phyloP scores from a whole-genome alignment of 2,113 vertebrate species.

The Gambusia affinis region DNA sequence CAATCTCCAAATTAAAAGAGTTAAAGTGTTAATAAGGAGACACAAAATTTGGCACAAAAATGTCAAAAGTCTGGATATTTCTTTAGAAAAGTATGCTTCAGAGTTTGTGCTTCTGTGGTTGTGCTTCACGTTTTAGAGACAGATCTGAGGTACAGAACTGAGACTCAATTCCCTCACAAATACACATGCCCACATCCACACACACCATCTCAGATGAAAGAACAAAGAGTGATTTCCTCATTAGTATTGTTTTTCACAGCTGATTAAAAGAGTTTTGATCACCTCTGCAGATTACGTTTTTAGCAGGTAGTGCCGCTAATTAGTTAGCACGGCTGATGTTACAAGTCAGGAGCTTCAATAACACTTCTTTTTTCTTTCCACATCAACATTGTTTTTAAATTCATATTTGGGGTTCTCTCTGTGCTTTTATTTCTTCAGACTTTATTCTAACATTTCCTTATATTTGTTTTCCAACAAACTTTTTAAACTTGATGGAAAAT shows the following conservation, averaged over 20 bases:
- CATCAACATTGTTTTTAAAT: slow-evolving; percentile 3
- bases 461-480: slow-evolving; percentile 4
- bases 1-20: neutral
- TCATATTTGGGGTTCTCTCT: neutral
- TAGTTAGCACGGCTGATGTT: slow-evolving; percentile 26
- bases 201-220: slow-evolving; percentile 37
- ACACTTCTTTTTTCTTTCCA: neutral
- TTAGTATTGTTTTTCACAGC: slow-evolving; percentile 68
- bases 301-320: slow-evolving; percentile 60
- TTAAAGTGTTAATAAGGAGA: neutral
- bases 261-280: slow-evolving; percentile 71
- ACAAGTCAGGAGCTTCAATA: slow-evolving; percentile 21
- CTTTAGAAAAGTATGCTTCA: neutral
- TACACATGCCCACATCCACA: slow-evolving; percentile 1
- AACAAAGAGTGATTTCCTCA: slow-evolving; percentile 77
- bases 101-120: neutral
- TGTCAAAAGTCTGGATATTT: neutral
- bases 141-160: slow-evolving; percentile 21
- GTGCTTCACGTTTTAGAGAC: neutral
- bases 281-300: slow-evolving; percentile 54
- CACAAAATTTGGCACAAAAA: neutral
- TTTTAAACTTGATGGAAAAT: slow-evolving; percentile 3
- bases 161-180: neutral
- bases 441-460: neutral
- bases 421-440: too few species aligned